These are phyloP conservation scores for Cataglyphis rosenhaueri DNA, from an alignment of 2,888 invertebrate genomes.

Conservation along the genomic window DNA sequence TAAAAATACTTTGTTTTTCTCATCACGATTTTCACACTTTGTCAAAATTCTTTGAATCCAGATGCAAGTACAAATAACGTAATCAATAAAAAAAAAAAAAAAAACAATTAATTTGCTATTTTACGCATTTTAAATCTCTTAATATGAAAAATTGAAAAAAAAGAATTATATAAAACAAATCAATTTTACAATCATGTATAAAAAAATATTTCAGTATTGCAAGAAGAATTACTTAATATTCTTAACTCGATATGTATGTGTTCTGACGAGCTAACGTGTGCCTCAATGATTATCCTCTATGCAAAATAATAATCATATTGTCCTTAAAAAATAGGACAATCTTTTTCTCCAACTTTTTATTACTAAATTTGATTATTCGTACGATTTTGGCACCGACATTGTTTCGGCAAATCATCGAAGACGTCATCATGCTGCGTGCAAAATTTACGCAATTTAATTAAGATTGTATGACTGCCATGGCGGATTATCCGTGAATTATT, in stretches of 20 bases:
- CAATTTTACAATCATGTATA: background rate
- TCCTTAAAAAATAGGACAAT: constrained; percentile 26
- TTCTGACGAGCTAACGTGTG: background rate
- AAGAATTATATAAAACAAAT: background rate
- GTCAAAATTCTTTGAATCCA: background rate
- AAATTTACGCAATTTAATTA: background rate
- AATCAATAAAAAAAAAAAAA: background rate
- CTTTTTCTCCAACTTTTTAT: constrained; percentile 34
- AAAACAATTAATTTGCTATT: background rate
- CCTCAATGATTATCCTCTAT: constrained; percentile 17
- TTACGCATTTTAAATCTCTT: background rate
- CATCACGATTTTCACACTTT: background rate
- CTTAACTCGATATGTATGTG: constrained; percentile 9
- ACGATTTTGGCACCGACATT: constrained; percentile 13
- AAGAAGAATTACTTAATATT: background rate
- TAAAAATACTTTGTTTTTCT: background rate
- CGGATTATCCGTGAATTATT: constrained; percentile 55
- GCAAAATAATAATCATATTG: constrained; percentile 28
- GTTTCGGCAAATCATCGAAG: constrained; percentile 2
- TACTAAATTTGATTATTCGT: constrained; percentile 40
- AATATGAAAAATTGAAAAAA: background rate
- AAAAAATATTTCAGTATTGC: background rate
- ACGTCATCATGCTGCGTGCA: background rate
- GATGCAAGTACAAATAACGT: background rate
- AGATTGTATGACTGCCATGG: background rate